These are phyloP conservation scores for Sitta europaea DNA, from an alignment of 2,113 vertebrate genomes.

Conservation along the genomic window DNA sequence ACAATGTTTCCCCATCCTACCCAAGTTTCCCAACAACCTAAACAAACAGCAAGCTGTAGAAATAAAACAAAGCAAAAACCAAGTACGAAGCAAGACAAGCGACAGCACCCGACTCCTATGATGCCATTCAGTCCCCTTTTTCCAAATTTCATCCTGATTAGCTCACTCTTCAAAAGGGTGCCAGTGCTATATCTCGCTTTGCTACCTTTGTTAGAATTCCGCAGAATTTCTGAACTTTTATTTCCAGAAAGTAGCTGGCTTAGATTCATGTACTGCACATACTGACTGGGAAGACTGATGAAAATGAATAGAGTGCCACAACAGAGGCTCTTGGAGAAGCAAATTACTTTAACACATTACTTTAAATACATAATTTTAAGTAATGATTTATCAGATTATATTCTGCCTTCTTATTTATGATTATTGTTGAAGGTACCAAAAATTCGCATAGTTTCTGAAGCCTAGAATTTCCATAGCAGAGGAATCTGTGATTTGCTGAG, in stretches of 20 bases:
- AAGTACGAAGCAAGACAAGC: neutral
- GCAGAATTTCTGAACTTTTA: slow-evolving; percentile 80
- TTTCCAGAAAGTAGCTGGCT: slow-evolving; percentile 75
- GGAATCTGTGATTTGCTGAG: slow-evolving; percentile 80
- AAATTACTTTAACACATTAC: slow-evolving; percentile 58
- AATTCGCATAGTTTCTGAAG: slow-evolving; percentile 69
- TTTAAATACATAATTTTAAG: slow-evolving; percentile 71
- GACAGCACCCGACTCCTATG: fast-evolving
- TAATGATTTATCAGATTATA: slow-evolving; percentile 79
- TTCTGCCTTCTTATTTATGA: slow-evolving; percentile 82
- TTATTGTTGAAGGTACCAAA: slow-evolving; percentile 76
- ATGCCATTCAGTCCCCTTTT: fast-evolving
- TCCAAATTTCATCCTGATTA: neutral
- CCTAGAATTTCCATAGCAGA: slow-evolving; percentile 82
- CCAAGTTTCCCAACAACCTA: neutral
- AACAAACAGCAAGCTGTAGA: neutral
- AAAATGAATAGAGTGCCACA: slow-evolving; percentile 64
- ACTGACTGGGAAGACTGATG: slow-evolving; percentile 73
- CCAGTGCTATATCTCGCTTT: neutral
- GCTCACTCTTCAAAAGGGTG: neutral
- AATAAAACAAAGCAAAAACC: neutral
- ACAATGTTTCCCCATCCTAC: neutral
- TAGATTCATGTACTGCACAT: slow-evolving; percentile 74
- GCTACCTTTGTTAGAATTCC: slow-evolving; percentile 52
- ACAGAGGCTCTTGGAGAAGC: slow-evolving; percentile 74